Conservation (phyloP, 1,140 invertebrate genomes). For the Drosophila funebris region DNA sequence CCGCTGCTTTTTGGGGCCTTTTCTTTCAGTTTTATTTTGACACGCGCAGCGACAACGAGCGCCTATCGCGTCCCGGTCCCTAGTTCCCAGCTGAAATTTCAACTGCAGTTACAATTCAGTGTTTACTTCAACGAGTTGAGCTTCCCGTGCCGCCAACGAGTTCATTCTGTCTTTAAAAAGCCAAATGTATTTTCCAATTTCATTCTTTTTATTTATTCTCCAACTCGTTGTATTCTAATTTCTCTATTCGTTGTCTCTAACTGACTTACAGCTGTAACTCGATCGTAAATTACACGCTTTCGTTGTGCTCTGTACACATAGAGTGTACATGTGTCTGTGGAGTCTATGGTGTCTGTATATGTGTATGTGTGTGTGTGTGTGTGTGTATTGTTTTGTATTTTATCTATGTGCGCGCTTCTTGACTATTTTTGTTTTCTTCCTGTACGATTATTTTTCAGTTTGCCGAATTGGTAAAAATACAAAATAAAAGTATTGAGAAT, state of each 20-base stretch:
- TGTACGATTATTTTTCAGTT: background rate
- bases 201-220: background rate
- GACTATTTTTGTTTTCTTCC: background rate
- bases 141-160: no score
- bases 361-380: slow-evolving; percentile 4
- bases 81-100: background rate
- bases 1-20: slow-evolving; percentile 44
- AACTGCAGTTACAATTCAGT: slow-evolving; percentile 1
- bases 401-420: background rate
- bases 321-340: background rate
- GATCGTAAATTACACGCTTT: slow-evolving; percentile 52
- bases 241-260: slow-evolving; percentile 2
- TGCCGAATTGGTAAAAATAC: slow-evolving; percentile 2
- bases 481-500: background rate
- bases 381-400: background rate
- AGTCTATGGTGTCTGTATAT: slow-evolving; percentile 2
- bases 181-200: background rate
- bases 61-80: slow-evolving; percentile 36
- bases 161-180: background rate
- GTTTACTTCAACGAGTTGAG: background rate
- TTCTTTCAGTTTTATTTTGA: slow-evolving; percentile 70
- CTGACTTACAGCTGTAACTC: slow-evolving; percentile 38
- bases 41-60: slow-evolving; percentile 71
- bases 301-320: slow-evolving; percentile 10
- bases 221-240: slow-evolving; percentile 1